A percentile compares a stretch with the other conserved stretches of the same genome.
phyloP scores from a whole-genome alignment of 2,797 vertebrate species.

The Sylvia borin region DNA sequence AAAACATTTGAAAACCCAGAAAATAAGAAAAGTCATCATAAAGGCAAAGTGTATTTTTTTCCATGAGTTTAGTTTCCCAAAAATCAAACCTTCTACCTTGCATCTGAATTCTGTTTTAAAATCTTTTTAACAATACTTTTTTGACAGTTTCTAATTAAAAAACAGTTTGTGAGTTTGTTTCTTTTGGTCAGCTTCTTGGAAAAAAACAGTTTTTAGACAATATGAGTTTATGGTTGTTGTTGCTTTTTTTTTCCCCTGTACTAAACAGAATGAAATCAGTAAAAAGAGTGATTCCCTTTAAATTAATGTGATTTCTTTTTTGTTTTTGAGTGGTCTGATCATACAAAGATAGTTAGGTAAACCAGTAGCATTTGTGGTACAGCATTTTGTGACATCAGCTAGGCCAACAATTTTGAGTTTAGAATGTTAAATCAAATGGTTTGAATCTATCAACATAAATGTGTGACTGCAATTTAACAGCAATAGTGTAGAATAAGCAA shows the following conservation, averaged over 20 bases:
- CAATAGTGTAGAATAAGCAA: not conserved
- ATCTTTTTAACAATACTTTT: not conserved
- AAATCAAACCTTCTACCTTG: not conserved
- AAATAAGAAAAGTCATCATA: not conserved
- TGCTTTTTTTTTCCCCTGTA: not conserved
- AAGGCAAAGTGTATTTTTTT: not conserved
- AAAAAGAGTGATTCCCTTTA: not conserved
- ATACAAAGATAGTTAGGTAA: not conserved
- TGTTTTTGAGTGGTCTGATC: not conserved
- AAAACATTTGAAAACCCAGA: not conserved
- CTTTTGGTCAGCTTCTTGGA: not conserved
- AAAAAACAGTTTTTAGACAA: not conserved
- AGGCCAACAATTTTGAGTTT: not conserved
- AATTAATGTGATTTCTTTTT: not conserved
- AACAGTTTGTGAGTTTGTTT: not conserved
- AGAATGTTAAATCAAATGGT: not conserved
- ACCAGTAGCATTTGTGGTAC: not conserved
- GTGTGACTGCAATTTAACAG: not conserved
- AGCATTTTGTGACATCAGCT: not conserved
- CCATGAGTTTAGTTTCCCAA: not conserved
- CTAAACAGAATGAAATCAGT: not conserved
- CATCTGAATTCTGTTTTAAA: not conserved
- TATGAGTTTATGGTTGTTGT: not conserved
- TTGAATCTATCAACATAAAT: not conserved
- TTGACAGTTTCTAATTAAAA: not conserved